A percentile compares a stretch with the other conserved stretches of the same genome.
phyloP scores from a whole-genome alignment of 2,797 vertebrate genomes.

The Sarcoramphus papa region DNA sequence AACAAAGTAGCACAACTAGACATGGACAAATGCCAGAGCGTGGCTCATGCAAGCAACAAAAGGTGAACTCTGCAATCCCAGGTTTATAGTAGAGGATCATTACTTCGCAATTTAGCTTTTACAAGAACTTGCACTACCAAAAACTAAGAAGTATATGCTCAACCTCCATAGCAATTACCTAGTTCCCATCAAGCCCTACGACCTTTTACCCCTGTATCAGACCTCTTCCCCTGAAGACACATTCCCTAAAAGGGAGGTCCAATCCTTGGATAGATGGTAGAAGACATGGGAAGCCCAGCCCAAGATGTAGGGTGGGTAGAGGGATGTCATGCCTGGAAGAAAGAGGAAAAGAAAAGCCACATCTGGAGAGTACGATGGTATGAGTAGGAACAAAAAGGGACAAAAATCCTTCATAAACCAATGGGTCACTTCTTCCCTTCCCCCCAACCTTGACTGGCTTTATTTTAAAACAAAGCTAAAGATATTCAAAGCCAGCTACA shows the following conservation, averaged over 20 bases:
- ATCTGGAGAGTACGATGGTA: neutral
- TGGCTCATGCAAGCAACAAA: neutral
- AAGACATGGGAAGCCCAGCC: conserved; percentile 14
- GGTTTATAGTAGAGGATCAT: neutral
- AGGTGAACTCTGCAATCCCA: neutral
- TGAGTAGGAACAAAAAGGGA: neutral
- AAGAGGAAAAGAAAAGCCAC: conserved; percentile 6
- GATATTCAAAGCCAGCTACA: neutral
- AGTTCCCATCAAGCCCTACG: neutral
- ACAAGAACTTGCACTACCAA: neutral
- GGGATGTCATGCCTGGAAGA: conserved; percentile 6
- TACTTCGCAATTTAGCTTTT: neutral
- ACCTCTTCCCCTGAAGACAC: conserved; percentile 23
- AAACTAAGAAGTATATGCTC: neutral
- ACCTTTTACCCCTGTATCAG: neutral
- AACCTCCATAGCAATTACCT: neutral
- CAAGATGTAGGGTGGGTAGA: conserved; percentile 22
- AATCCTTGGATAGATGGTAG: conserved; percentile 4
- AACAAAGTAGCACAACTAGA: neutral
- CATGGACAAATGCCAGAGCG: neutral
- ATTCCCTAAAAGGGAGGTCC: conserved; percentile 21
- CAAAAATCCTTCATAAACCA: neutral
- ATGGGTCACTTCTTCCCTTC: neutral
- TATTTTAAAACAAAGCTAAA: neutral
- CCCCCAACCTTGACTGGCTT: neutral